Base-by-base conservation (phyloP, 2,113 vertebrate species). In the Pseudopipra pipra region DNA sequence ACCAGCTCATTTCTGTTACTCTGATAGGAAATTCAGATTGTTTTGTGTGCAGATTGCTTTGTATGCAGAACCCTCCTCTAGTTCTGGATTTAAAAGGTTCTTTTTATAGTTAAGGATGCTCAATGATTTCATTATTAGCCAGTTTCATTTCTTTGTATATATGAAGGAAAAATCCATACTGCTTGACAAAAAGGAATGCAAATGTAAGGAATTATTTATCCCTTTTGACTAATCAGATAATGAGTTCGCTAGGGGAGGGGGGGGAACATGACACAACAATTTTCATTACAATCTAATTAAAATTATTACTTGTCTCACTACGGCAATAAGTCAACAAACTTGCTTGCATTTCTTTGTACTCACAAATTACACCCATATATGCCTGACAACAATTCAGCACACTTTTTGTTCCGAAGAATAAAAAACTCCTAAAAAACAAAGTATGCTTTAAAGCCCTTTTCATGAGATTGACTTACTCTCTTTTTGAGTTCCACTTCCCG, bases 221-320 rank as follows among this genome's bases (percentile, higher is more conserved):
- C 5, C 15, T 59, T 75, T 75, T 89, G 35, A 72, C 13, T 86
- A n/a, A 80, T 33, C 30, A 68, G 58, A 66, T 44, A 41, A 61
- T 49, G 22, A 94, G 66, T 87, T 66, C 70, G 7, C 14, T 0
- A 1, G 8, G n/a, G 5, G 5, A 15, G 14, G 4, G 0, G 1
- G 0, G 14, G 20, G 6, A 71, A 39, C 16, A 51, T 30, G 46
- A 37, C 18, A 35, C 0, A 6, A 31, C 7, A 39, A 63, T 90
- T 95, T 88, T 79, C 6, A 6, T 67, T 72, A 46, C 24, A 89
- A 28, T 67, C n/a, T 66, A 68, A 62, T 37, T 71, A 39, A 58
- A 76, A 80, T 75, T 82, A 83, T 39, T 71, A 33, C 33, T 63
- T 63, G 21, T 56, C 25, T 85, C n/a, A 44, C 24, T 68, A 44